A percentile compares a stretch with the other conserved stretches of the same genome.
These are phyloP conservation scores for Vulpes ferrilata DNA, from an alignment of 2,113 vertebrate genomes.

Conservation along the genomic window DNA sequence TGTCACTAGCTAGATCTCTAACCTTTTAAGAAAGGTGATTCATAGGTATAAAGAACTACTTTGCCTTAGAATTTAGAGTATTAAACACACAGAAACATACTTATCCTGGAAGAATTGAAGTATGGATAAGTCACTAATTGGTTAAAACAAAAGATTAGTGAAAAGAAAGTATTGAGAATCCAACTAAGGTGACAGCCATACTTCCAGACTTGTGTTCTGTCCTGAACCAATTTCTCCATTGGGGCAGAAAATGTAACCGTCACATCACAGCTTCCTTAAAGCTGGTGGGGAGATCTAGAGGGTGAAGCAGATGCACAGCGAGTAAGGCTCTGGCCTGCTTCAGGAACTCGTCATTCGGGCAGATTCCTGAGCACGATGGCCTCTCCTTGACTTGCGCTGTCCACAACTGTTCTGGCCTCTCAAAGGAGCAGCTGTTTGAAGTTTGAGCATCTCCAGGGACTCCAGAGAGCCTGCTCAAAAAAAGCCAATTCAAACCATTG, in stretches of 20 bases:
- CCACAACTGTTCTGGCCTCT: too few relatives aligned
- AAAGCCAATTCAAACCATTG: not conserved
- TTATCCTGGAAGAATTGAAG: not conserved
- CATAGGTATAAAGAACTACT: not conserved
- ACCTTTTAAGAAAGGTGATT: not conserved
- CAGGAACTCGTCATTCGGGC: fast-evolving
- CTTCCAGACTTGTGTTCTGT: not conserved
- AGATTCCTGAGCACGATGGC: not conserved
- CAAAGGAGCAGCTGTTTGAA: not conserved
- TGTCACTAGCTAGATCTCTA: not conserved
- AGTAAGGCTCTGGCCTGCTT: not conserved
- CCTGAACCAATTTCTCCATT: not conserved
- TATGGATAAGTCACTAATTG: not conserved
- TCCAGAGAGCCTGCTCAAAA: not conserved
- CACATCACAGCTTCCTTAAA: not conserved
- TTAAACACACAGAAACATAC: not conserved
- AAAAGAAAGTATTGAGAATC: not conserved
- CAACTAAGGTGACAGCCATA: not conserved
- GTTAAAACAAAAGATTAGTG: not conserved
- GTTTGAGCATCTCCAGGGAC: not conserved
- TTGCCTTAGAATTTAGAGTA: too few relatives aligned
- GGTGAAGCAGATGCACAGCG: fast-evolving
- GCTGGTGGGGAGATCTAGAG: not conserved
- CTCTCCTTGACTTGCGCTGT: not conserved
- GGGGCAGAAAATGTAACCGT: not conserved